Conservation (phyloP, 1,140 invertebrate species). For the Aphelinus atriplicis region DNA sequence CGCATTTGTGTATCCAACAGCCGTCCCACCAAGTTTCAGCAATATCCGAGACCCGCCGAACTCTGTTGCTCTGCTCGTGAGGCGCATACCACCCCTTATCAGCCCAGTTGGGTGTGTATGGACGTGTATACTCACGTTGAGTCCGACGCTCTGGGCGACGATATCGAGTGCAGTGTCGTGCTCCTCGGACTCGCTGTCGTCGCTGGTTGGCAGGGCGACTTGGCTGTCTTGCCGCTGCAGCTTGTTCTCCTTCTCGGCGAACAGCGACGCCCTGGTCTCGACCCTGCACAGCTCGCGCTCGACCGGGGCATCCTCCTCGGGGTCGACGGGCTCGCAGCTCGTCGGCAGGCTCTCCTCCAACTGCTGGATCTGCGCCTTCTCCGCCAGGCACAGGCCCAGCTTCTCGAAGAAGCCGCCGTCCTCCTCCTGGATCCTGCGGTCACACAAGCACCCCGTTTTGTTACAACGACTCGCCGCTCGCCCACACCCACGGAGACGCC, state of each 20-base stretch:
- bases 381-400: conserved; percentile 77
- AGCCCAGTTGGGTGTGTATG: no score
- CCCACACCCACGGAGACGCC: conserved; percentile 2
- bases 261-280: conserved; percentile 23
- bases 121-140: conserved; percentile 73
- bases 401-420: conserved; percentile 85
- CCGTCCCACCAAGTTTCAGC: no score
- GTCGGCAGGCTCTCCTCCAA: conserved; percentile 51
- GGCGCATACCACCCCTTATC: no score
- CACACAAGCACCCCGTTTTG: conserved; percentile 10
- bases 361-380: conserved; percentile 63
- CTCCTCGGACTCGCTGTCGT: conserved; percentile 70
- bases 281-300: neutral
- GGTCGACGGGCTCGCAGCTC: conserved; percentile 50
- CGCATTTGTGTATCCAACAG: no score
- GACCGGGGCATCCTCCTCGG: conserved; percentile 47
- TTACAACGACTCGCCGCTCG: conserved; percentile 44
- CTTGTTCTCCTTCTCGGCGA: conserved; percentile 33
- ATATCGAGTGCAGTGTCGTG: conserved; percentile 63
- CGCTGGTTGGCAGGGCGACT: conserved; percentile 24
- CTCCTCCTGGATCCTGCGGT: conserved; percentile 77
- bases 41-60: no score
- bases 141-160: conserved; percentile 71
- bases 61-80: no score
- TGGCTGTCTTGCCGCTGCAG: conserved; percentile 13